Percentiles rank a stretch among this genome's conserved stretches.
Conservation (phyloP, 2,888 invertebrate species). For the Euproctis similis region DNA sequence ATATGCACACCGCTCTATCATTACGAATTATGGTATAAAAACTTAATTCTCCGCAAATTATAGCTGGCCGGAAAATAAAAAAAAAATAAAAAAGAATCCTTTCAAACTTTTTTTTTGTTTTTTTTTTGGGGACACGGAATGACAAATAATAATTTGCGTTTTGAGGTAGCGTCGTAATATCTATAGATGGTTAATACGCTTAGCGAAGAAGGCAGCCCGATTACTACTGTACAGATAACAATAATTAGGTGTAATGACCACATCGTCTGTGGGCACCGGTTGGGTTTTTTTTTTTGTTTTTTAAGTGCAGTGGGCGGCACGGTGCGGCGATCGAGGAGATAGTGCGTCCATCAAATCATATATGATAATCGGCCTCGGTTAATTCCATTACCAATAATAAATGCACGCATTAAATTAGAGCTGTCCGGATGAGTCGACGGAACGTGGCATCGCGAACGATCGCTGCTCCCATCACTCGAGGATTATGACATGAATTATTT, state of each 20-base stretch:
- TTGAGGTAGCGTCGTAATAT: conserved; percentile 54
- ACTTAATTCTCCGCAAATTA: conserved; percentile 35
- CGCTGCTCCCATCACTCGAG: conserved; percentile 67
- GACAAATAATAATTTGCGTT: conserved; percentile 60
- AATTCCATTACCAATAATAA: conserved; percentile 76
- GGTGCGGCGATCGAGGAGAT: conserved; percentile 57
- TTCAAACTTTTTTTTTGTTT: no score
- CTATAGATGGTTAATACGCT: conserved; percentile 40
- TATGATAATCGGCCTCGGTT: conserved; percentile 74
- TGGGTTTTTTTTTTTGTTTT: no score
- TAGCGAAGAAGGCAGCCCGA: conserved; percentile 58
- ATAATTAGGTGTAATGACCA: conserved; percentile 71
- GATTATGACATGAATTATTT: conserved; percentile 75
- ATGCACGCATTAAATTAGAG: conserved; percentile 74
- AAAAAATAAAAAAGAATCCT: no score
- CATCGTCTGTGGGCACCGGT: conserved; percentile 48
- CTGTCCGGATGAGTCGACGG: conserved; percentile 72
- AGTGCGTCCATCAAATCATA: conserved; percentile 74
- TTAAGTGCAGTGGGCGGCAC: conserved; percentile 63
- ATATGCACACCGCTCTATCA: conserved; percentile 47
- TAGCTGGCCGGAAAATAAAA: conserved; percentile 27
- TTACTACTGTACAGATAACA: conserved; percentile 73
- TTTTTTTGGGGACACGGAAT: conserved; percentile 48
- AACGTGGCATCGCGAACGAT: conserved; percentile 50
- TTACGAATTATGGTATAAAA: conserved; percentile 42